These are phyloP conservation scores for Limosa lapponica DNA, from an alignment of 2,797 vertebrate species.

Conservation along the genomic window DNA sequence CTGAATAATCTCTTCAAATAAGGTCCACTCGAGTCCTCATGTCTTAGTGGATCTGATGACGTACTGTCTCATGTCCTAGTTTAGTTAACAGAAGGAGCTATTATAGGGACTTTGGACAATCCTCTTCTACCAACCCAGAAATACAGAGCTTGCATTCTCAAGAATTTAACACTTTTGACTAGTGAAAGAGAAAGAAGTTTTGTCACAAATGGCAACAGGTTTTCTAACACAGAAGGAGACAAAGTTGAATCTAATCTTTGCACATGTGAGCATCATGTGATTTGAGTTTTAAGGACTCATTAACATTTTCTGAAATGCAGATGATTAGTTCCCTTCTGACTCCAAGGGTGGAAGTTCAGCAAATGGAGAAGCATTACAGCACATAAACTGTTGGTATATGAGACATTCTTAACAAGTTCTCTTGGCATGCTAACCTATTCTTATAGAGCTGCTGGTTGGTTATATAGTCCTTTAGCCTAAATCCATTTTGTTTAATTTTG, in stretches of 20 bases:
- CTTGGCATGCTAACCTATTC: too few species aligned
- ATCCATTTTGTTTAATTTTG: background rate
- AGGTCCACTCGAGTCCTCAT: background rate
- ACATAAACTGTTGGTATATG: background rate
- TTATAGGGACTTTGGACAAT: background rate
- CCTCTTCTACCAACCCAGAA: background rate
- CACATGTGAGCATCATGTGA: background rate
- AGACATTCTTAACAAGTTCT: background rate
- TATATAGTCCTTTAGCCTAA: background rate
- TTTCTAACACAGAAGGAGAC: background rate
- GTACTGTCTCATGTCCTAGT: background rate
- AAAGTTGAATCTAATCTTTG: background rate
- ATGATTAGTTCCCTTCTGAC: background rate
- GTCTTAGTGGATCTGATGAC: background rate
- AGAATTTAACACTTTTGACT: background rate
- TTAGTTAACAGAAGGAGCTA: background rate
- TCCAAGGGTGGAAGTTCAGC: background rate
- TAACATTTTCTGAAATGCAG: background rate
- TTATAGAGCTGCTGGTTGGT: background rate
- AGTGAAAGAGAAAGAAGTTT: background rate
- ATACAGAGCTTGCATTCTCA: background rate
- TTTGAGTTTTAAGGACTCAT: background rate
- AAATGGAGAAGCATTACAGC: background rate
- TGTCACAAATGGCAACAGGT: background rate
- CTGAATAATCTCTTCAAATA: background rate